These are phyloP conservation scores for Panopea generosa DNA, from an alignment of 2,888 invertebrate genomes.

Conservation along the genomic window DNA sequence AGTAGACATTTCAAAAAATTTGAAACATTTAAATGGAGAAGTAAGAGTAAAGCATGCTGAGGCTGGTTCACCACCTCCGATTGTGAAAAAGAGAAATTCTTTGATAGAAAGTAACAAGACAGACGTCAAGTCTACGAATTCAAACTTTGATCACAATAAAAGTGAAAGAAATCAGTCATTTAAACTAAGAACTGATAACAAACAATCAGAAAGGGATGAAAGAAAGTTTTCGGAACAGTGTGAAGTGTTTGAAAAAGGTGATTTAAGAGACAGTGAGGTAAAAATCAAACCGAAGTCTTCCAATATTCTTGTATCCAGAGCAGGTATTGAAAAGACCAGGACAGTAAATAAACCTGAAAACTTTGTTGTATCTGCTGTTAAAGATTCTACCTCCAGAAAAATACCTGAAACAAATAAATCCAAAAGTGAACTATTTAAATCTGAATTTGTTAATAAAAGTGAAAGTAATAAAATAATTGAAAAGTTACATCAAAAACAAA, in stretches of 20 bases:
- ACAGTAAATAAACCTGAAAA: neutral
- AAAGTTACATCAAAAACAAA: neutral
- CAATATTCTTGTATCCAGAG: slow-evolving; percentile 49
- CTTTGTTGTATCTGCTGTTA: no score
- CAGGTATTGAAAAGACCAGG: slow-evolving; percentile 41
- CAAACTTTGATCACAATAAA: no score
- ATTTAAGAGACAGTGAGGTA: slow-evolving; percentile 1
- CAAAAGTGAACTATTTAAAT: neutral
- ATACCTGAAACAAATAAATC: slow-evolving; percentile 22
- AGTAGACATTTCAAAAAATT: no score
- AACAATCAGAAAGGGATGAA: neutral
- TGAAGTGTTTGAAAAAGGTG: neutral
- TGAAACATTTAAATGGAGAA: neutral
- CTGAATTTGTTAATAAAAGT: neutral
- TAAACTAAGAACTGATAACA: no score
- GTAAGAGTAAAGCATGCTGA: slow-evolving; percentile 5
- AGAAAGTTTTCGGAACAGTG: neutral
- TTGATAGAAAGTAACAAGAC: neutral
- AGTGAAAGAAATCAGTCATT: no score
- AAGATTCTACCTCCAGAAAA: neutral
- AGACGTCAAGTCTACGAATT: no score
- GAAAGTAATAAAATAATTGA: neutral
- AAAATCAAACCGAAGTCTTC: slow-evolving; percentile 28
- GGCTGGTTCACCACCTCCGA: slow-evolving; percentile 17
- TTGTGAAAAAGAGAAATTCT: slow-evolving; percentile 19